These are phyloP conservation scores for Adoxophyes honmai DNA, from an alignment of 1,140 invertebrate species.

Conservation along the genomic window DNA sequence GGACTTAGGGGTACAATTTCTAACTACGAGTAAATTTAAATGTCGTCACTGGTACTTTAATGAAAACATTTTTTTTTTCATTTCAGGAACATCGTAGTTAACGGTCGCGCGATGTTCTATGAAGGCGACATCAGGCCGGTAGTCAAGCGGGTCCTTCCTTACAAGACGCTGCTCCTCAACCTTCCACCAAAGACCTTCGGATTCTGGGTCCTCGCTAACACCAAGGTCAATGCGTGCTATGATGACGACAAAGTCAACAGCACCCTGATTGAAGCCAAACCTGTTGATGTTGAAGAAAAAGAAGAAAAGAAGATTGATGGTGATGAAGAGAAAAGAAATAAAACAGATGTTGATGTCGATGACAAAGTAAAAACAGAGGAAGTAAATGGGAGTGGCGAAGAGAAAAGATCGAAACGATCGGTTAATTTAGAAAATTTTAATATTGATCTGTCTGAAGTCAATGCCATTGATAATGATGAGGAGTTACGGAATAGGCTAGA, in stretches of 20 bases:
- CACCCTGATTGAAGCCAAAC: slow-evolving; percentile 22
- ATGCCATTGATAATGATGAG: slow-evolving; percentile 18
- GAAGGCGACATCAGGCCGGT: slow-evolving; percentile 73
- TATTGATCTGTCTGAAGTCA: not conserved
- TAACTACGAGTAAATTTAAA: no score
- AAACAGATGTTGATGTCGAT: not conserved
- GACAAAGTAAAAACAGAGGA: slow-evolving; percentile 12
- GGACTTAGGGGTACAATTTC: no score
- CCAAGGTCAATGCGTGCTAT: slow-evolving; percentile 69
- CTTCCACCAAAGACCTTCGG: slow-evolving; percentile 77
- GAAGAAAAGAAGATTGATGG: slow-evolving; percentile 7
- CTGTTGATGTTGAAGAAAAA: slow-evolving; percentile 17
- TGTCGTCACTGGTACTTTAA: no score
- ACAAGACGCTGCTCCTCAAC: slow-evolving; percentile 66
- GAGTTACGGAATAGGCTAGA: slow-evolving; percentile 32
- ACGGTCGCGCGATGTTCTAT: slow-evolving; percentile 68
- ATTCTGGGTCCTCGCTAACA: slow-evolving; percentile 78
- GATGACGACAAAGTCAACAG: slow-evolving; percentile 30
- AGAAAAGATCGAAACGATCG: not conserved
- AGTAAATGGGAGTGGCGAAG: not conserved
- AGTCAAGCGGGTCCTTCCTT: slow-evolving; percentile 59
- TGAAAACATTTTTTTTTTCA: slow-evolving; percentile 19
- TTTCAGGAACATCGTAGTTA: slow-evolving; percentile 76
- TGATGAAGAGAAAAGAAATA: not conserved
- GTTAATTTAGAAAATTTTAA: not conserved